Percentiles rank a stretch among this genome's conserved stretches.
phyloP scores from a whole-genome alignment of 2,888 invertebrate genomes.

The Eremobia ochroleuca region DNA sequence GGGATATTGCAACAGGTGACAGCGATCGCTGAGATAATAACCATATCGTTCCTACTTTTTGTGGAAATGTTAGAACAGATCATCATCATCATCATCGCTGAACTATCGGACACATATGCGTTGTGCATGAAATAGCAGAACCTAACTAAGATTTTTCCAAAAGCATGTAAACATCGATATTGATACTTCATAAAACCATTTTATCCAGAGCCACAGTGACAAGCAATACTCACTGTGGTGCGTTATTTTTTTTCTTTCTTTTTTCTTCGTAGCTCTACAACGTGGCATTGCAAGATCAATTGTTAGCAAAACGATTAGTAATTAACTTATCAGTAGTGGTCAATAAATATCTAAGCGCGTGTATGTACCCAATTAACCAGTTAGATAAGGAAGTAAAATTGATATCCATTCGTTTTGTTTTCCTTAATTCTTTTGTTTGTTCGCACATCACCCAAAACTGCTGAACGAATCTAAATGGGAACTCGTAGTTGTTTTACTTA shows the following conservation, averaged over 20 bases:
- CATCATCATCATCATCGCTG: constrained; percentile 3
- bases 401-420: constrained; percentile 57
- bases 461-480: constrained; percentile 66
- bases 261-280: background rate
- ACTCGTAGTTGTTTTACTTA: constrained; percentile 59
- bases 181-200: too few relatives aligned
- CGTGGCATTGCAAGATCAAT: background rate
- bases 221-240: background rate
- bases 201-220: background rate
- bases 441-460: constrained; percentile 62
- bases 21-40: constrained; percentile 67
- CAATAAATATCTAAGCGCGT: background rate
- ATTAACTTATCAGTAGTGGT: background rate
- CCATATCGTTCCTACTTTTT: constrained; percentile 44
- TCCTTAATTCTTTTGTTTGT: constrained; percentile 61
- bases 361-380: constrained; percentile 2
- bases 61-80: constrained; percentile 22
- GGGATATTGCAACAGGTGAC: constrained; percentile 84
- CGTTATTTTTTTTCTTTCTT: background rate
- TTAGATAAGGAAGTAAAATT: constrained; percentile 42
- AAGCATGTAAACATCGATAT: background rate
- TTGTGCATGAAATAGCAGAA: background rate
- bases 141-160: background rate
- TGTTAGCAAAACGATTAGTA: background rate
- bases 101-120: background rate